Evolutionary conservation across 2,113 vertebrate species (phyloP).

Genomic region (Macrotus californicus): DNA sequence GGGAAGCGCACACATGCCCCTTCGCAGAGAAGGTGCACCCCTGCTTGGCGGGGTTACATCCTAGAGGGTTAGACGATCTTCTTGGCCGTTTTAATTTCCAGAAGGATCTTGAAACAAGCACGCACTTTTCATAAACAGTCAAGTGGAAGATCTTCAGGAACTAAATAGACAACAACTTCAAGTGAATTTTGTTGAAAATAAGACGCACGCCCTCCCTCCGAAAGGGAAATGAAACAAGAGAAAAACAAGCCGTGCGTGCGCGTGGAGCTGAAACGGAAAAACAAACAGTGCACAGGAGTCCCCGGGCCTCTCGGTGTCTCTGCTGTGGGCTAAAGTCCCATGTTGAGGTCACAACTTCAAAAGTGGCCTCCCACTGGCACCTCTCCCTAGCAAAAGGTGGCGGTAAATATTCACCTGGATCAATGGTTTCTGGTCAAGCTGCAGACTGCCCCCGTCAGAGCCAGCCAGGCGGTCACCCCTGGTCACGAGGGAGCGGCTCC

Average conservation of each 20-base stretch:
- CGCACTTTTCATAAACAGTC: background rate
- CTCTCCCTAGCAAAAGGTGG: conserved; percentile 31
- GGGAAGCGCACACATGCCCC: rapidly evolving
- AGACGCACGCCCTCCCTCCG: background rate
- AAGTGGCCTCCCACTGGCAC: conserved; percentile 8
- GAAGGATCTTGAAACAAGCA: background rate
- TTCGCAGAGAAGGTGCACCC: background rate
- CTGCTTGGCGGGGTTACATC: background rate
- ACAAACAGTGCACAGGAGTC: rapidly evolving
- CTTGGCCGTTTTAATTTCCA: background rate
- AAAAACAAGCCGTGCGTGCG: background rate
- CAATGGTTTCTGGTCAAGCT: conserved; percentile 62
- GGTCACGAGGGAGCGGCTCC: conserved; percentile 23
- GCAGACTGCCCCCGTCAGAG: background rate
- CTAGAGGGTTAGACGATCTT: background rate
- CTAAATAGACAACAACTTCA: background rate
- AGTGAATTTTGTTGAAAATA: background rate
- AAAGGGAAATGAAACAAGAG: background rate
- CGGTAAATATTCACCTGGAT: conserved; percentile 70
- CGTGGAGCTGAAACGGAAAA: background rate
- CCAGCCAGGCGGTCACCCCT: conserved; percentile 16
- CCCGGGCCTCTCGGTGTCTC: background rate
- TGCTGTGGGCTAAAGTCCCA: background rate
- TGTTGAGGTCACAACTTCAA: background rate
- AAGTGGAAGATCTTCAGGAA: background rate